Evolutionary conservation across 2,113 vertebrate species (phyloP).

Genomic region (Echinops telfairi): DNA sequence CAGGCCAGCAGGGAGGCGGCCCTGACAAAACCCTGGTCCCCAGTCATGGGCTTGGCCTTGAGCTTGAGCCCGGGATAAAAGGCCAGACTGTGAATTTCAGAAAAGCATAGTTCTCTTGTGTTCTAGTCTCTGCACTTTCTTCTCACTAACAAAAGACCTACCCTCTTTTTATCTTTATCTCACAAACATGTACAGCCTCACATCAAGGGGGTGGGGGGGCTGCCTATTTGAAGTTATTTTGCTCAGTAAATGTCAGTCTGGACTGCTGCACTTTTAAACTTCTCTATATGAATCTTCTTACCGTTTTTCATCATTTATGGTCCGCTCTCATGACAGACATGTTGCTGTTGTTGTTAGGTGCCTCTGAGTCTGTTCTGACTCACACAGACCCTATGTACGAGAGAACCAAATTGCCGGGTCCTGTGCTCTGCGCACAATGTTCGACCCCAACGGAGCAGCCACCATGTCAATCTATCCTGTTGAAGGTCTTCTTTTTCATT

Average conservation of each 20-base stretch:
- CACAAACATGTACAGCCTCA: not conserved
- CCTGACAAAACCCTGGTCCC: conserved; percentile 69
- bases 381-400: no score
- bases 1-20: conserved; percentile 63
- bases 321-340: not conserved
- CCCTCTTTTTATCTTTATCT: no score
- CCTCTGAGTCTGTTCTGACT: no score
- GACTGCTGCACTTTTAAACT: not conserved
- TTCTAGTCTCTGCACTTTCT: conserved; percentile 59
- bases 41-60: conserved; percentile 31
- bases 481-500: no score
- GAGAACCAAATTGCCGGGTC: no score
- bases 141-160: conserved; percentile 11
- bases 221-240: not conserved
- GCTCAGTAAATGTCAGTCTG: not conserved
- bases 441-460: no score
- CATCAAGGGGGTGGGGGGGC: not conserved
- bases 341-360: no score
- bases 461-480: no score
- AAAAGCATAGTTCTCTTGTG: conserved; percentile 63
- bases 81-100: conserved; percentile 69
- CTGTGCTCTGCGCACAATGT: no score
- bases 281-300: not conserved
- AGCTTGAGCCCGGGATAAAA: conserved; percentile 54
- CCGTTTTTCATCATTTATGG: conserved; percentile 10